A percentile compares a stretch with the other conserved stretches of the same genome.
phyloP scores from a whole-genome alignment of 2,113 vertebrate genomes.

The Daboia siamensis region DNA sequence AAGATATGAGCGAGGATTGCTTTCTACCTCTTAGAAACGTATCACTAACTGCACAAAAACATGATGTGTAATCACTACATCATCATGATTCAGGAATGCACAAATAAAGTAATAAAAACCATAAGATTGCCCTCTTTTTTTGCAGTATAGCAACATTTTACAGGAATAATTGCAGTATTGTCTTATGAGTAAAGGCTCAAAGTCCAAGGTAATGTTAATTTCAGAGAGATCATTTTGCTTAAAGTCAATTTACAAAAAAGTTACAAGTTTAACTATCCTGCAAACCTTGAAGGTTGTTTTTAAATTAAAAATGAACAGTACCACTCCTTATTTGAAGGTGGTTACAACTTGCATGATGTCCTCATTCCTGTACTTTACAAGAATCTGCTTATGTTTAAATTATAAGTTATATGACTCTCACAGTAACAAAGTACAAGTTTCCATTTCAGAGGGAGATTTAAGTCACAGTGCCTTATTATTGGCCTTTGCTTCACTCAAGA shows the following conservation, averaged over 20 bases:
- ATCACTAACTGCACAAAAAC: background rate
- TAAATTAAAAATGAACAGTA: background rate
- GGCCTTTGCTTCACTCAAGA: constrained; percentile 57
- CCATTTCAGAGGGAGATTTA: constrained; percentile 64
- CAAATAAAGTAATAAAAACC: constrained; percentile 43
- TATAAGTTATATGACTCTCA: constrained; percentile 75
- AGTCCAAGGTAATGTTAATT: constrained; percentile 53
- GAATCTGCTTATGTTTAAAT: constrained; percentile 75
- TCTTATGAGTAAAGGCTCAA: constrained; percentile 56
- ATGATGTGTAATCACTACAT: background rate
- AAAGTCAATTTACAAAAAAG: constrained; percentile 33
- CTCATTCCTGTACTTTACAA: constrained; percentile 65
- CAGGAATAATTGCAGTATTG: constrained; percentile 33
- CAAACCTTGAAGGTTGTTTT: constrained; percentile 28
- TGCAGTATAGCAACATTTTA: constrained; percentile 20
- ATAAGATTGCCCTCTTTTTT: constrained; percentile 23
- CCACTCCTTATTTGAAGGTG: constrained; percentile 27
- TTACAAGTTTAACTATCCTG: constrained; percentile 35
- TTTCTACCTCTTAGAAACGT: background rate
- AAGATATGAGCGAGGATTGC: background rate
- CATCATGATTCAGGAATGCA: constrained; percentile 29
- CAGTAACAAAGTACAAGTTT: constrained; percentile 48
- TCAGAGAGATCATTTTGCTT: constrained; percentile 30
- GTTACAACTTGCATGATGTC: constrained; percentile 50
- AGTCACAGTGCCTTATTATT: constrained; percentile 44